A percentile compares a stretch with the other conserved stretches of the same genome.
Conservation (phyloP, 2,113 vertebrate genomes). For the Madoqua kirkii region DNA sequence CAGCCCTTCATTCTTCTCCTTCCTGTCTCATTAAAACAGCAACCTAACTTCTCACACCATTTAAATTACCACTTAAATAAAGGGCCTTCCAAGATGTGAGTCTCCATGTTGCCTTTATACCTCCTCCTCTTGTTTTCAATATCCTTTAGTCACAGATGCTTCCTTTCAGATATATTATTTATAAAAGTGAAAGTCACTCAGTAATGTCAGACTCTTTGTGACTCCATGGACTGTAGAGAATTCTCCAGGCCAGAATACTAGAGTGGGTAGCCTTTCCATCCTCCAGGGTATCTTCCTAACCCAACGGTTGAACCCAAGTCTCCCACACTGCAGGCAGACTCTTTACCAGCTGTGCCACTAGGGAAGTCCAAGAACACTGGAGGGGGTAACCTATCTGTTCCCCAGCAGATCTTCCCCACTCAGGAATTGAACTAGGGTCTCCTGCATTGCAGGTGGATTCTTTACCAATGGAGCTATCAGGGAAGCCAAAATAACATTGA, state of each 20-base stretch:
- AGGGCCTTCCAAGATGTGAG: neutral
- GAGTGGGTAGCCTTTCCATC: neutral
- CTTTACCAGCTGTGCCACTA: neutral
- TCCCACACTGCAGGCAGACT: neutral
- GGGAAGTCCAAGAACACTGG: neutral
- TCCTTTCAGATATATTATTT: neutral
- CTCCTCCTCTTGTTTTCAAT: neutral
- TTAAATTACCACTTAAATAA: neutral
- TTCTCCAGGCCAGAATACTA: neutral
- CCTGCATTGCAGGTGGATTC: neutral
- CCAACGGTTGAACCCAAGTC: neutral
- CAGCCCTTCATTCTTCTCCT: neutral
- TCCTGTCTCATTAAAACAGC: neutral
- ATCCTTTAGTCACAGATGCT: neutral
- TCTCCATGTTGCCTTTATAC: neutral
- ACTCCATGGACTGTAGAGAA: neutral
- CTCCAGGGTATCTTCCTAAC: neutral
- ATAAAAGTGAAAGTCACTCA: neutral
- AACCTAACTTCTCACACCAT: neutral
- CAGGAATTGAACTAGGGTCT: neutral
- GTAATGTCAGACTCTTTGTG: neutral
- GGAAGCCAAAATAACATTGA: neutral
- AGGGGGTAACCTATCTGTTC: neutral
- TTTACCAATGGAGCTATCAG: neutral
- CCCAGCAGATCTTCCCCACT: fast-evolving